phyloP scores from a whole-genome alignment of 2,797 vertebrate genomes.

The Pseudotriccus pelzelni region DNA sequence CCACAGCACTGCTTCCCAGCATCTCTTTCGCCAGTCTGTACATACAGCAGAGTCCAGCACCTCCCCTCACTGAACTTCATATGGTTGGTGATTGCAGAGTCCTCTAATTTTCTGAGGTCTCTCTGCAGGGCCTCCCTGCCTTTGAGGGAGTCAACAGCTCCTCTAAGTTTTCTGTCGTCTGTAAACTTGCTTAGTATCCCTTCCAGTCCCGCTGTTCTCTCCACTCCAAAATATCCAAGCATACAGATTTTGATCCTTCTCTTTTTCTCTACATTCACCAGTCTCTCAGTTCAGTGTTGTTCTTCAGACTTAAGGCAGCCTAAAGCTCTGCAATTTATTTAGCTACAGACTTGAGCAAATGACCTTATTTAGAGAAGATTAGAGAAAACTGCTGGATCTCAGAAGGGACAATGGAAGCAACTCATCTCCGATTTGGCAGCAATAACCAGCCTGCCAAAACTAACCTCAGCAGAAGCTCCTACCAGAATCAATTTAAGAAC shows the following conservation, averaged over 20 bases:
- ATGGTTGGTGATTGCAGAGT: background rate
- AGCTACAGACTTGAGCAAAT: background rate
- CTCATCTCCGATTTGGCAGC: background rate
- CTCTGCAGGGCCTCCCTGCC: background rate
- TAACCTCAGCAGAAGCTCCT: background rate
- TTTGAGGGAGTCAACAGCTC: background rate
- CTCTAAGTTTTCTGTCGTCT: background rate
- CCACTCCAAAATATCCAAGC: background rate
- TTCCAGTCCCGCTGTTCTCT: background rate
- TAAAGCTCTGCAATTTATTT: background rate
- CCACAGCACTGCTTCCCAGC: background rate
- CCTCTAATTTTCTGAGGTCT: background rate
- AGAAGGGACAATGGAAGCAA: background rate
- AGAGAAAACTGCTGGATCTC: background rate
- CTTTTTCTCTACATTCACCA: background rate
- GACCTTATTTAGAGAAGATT: background rate
- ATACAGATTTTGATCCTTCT: background rate
- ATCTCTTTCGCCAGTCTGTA: background rate
- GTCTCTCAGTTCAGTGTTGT: background rate
- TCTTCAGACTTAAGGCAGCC: background rate
- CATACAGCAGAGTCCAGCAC: background rate
- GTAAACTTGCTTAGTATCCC: background rate
- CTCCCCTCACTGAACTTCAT: background rate
- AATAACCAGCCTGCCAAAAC: background rate
- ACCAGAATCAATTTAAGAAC: background rate